These are phyloP conservation scores for Pomatorhinus ruficollis DNA, from an alignment of 2,113 vertebrate species.

Conservation along the genomic window DNA sequence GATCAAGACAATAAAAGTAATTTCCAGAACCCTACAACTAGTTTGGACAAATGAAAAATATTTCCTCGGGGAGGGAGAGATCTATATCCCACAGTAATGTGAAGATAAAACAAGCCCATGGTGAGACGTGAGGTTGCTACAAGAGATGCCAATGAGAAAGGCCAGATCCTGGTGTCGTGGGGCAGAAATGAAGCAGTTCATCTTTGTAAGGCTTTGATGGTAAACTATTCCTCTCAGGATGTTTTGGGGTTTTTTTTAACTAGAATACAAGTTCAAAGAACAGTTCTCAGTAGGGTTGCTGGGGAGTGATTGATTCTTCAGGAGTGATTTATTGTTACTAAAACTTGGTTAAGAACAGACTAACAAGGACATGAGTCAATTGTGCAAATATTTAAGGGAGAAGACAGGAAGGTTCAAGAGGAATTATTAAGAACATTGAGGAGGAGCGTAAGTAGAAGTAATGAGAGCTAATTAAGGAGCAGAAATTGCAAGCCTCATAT, in stretches of 20 bases:
- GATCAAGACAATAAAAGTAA: conserved; percentile 33
- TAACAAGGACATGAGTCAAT: neutral
- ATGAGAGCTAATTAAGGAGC: conserved; percentile 17
- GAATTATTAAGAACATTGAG: neutral
- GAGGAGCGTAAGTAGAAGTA: neutral
- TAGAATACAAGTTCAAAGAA: conserved; percentile 12
- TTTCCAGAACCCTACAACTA: neutral
- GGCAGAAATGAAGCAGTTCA: neutral
- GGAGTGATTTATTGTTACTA: conserved; percentile 1
- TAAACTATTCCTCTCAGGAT: neutral
- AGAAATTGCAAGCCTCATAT: neutral
- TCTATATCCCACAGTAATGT: neutral
- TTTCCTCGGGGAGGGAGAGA: neutral
- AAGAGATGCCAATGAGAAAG: neutral
- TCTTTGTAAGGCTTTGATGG: conserved; percentile 6
- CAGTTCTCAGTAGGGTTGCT: neutral
- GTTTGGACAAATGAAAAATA: neutral
- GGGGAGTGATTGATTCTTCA: neutral
- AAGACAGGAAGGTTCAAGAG: neutral
- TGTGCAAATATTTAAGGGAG: conserved; percentile 14
- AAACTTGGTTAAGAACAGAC: conserved; percentile 16
- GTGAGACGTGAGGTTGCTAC: neutral
- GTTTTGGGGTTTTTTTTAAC: neutral
- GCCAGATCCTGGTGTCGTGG: neutral
- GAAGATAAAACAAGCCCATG: neutral